These are phyloP conservation scores for Dasypolia templi DNA, from an alignment of 2,888 invertebrate genomes.

Conservation along the genomic window DNA sequence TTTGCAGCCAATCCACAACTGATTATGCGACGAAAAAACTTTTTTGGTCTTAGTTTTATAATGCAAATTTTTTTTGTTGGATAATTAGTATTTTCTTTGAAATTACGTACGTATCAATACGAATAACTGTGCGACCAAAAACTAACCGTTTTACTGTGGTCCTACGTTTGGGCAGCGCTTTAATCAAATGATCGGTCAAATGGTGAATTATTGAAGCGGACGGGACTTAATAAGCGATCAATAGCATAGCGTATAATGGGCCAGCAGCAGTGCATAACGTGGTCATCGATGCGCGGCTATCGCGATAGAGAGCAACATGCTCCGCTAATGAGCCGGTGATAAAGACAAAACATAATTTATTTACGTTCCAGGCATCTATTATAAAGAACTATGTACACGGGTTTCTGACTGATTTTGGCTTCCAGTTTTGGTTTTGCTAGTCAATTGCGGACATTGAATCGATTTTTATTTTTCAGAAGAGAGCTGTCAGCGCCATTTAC, in stretches of 20 bases:
- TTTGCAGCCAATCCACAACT: too few relatives aligned
- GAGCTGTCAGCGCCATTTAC: too few relatives aligned
- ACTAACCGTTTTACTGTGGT: too few relatives aligned
- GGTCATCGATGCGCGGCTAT: slow-evolving; percentile 69
- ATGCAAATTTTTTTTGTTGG: too few relatives aligned
- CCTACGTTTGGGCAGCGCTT: too few relatives aligned
- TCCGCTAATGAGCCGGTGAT: slow-evolving; percentile 83
- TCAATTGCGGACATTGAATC: too few relatives aligned
- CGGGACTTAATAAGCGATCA: slow-evolving; percentile 46
- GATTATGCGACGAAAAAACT: too few relatives aligned
- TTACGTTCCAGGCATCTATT: slow-evolving; percentile 68
- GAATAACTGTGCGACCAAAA: too few relatives aligned
- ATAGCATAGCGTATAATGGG: slow-evolving; percentile 44
- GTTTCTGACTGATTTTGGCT: neutral
- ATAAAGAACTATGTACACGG: slow-evolving; percentile 56
- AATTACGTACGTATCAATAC: too few relatives aligned
- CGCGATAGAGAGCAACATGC: slow-evolving; percentile 81
- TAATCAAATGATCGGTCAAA: slow-evolving; percentile 51
- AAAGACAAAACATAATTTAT: slow-evolving; percentile 85
- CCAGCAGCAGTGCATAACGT: slow-evolving; percentile 65
- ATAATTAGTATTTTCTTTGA: too few relatives aligned
- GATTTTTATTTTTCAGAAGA: too few relatives aligned
- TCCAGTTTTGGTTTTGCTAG: neutral
- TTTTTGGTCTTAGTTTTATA: too few relatives aligned
- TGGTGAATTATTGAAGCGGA: slow-evolving; percentile 52